Base-by-base conservation (phyloP, 2,797 vertebrate species). In the Tokudaia muenninki region DNA sequence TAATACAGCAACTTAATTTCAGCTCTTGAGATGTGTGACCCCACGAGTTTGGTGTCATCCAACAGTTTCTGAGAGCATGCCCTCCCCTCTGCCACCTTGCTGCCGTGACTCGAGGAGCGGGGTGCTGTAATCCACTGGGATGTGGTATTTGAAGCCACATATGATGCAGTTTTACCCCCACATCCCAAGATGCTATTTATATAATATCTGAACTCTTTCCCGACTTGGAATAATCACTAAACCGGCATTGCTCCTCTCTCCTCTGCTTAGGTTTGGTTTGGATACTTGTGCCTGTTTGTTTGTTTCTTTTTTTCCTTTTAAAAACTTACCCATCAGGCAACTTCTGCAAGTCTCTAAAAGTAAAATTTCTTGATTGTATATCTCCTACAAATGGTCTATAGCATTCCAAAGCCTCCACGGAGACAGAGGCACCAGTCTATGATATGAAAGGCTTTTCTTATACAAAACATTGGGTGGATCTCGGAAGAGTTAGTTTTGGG, bases 81-180 rank as follows among this genome's bases (percentile, higher is more conserved):
- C 47, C 14, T 34, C 26, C 0, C 31, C 17, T 7, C 4, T 21
- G 22, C 41, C n/a, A 0, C 4, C 8, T 72, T 4, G 4, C 1
- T 26, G 6, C 12, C 24, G 31, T 12, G 6, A 14, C 29, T 10
- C 29, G 80, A 67, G 50, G 70, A 37, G 57, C 37, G 41, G 21
- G 63, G 8, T 41, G 13, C 65, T 72, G 44, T 81, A 24, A 52
- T 37, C 31, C 6, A 1, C 37, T 5, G 0, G 8, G 4, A 55
- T 24, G 2, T 11, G 3, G 50, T 16, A 24, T 79, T 24, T 26
- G 24, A 63, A 41, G 59, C 19, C 22, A 7, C 31, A n/a, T 65
- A 6, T 13, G 13, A 79, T 57, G 78, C 37, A 24, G 75, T 52
- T 75, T 59, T 91, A 77, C 41, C 34, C 59, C 65, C 75, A 59